A percentile compares a stretch with the other conserved stretches of the same genome.
phyloP scores from a whole-genome alignment of 1,140 invertebrate genomes.

The Eupeodes corollae region DNA sequence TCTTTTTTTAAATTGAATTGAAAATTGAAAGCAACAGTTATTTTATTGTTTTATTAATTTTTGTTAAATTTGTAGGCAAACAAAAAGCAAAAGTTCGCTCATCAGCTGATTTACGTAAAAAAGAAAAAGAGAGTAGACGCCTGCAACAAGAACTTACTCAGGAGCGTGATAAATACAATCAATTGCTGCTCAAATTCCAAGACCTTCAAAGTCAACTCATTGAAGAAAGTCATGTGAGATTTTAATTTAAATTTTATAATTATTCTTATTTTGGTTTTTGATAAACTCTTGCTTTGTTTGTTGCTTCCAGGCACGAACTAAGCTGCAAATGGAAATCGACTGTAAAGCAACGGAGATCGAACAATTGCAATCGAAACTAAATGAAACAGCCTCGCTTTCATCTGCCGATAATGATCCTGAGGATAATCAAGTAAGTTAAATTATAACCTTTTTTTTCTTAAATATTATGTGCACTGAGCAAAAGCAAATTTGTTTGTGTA shows the following conservation, averaged over 20 bases:
- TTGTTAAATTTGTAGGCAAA: slow-evolving; percentile 37
- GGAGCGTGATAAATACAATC: slow-evolving; percentile 86
- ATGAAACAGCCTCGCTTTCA: slow-evolving; percentile 80
- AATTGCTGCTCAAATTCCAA: slow-evolving; percentile 71
- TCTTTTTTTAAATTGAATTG: background rate
- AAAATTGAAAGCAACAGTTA: too few species aligned
- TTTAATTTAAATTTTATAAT: background rate
- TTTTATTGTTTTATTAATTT: slow-evolving; percentile 2
- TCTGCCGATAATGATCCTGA: slow-evolving; percentile 80
- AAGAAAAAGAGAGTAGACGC: slow-evolving; percentile 91
- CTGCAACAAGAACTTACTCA: slow-evolving; percentile 91
- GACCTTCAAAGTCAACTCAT: slow-evolving; percentile 64
- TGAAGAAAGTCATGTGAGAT: slow-evolving; percentile 44
- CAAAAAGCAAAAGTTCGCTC: slow-evolving; percentile 64
- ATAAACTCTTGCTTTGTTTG: background rate
- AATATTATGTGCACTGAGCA: background rate
- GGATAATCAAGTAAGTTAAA: slow-evolving; percentile 42
- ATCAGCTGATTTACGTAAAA: slow-evolving; percentile 67
- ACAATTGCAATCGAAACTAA: slow-evolving; percentile 74
- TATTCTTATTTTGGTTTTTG: background rate
- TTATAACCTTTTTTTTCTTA: background rate
- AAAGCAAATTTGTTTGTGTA: too few species aligned
- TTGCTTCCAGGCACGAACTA: slow-evolving; percentile 51
- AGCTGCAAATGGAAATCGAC: slow-evolving; percentile 87
- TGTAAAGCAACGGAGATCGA: slow-evolving; percentile 95